These are phyloP conservation scores for Anthonomus grandis DNA, from an alignment of 1,140 invertebrate genomes.

Conservation along the genomic window DNA sequence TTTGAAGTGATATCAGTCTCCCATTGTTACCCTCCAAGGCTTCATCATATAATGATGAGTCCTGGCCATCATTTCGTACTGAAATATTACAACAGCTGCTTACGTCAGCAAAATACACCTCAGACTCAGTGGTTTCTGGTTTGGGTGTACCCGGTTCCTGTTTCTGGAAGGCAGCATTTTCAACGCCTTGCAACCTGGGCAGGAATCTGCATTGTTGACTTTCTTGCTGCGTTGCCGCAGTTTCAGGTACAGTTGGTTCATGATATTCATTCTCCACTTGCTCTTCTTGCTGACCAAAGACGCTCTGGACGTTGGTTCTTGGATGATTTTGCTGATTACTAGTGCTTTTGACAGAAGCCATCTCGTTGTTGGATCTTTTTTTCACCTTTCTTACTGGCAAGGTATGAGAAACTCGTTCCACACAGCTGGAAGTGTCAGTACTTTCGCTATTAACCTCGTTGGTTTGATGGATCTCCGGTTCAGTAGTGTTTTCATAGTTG, in stretches of 20 bases:
- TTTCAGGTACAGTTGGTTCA: conserved; percentile 36
- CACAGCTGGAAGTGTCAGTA: conserved; percentile 47
- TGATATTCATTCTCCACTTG: conserved; percentile 43
- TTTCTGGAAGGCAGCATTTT: conserved; percentile 64
- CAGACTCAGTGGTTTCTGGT: conserved; percentile 64
- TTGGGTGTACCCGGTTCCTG: conserved; percentile 55
- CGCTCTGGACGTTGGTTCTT: conserved; percentile 51
- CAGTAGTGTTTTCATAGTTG: conserved; percentile 49
- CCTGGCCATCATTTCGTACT: conserved; percentile 57
- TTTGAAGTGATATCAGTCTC: conserved; percentile 38
- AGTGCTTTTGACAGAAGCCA: conserved; percentile 48
- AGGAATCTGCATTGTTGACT: conserved; percentile 41
- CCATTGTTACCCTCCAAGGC: conserved; percentile 41
- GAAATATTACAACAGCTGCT: conserved; percentile 80
- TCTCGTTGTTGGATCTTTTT: conserved; percentile 49
- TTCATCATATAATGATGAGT: conserved; percentile 49
- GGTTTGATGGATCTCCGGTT: conserved; percentile 45
- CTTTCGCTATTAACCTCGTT: conserved; percentile 46
- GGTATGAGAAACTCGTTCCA: conserved; percentile 52
- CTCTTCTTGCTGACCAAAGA: conserved; percentile 44
- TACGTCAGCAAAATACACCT: conserved; percentile 82
- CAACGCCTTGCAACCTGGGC: conserved; percentile 57
- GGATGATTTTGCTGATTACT: conserved; percentile 40
- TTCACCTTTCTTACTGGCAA: conserved; percentile 54
- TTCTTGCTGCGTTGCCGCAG: conserved; percentile 13